phyloP scores from a whole-genome alignment of 2,113 vertebrate genomes.

The Okapia johnstoni region DNA sequence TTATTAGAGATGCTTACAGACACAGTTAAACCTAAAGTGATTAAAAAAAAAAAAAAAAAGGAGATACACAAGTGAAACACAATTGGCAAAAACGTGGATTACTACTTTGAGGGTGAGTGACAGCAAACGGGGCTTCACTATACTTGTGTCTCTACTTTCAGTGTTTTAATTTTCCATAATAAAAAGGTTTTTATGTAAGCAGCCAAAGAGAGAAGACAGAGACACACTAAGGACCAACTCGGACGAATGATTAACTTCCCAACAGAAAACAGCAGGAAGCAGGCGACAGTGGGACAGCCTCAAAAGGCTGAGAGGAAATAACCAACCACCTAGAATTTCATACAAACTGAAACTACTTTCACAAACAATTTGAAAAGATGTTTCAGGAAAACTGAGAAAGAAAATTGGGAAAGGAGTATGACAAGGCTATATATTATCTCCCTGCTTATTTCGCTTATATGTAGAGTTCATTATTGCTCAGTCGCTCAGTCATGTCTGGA shows the following conservation, averaged over 20 bases:
- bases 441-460: neutral
- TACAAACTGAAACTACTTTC: neutral
- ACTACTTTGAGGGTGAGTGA: neutral
- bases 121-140: rapidly evolving
- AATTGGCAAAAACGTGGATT: too few species aligned
- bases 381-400: neutral
- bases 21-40: neutral
- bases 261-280: neutral
- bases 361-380: neutral
- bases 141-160: neutral
- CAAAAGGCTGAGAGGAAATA: neutral
- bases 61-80: neutral
- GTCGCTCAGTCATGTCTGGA: neutral
- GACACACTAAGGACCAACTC: neutral
- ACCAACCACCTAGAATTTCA: neutral
- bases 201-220: neutral
- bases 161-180: neutral
- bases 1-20: neutral
- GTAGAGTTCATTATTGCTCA: neutral
- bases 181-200: neutral
- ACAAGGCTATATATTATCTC: neutral
- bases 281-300: neutral
- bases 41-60: neutral
- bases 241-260: neutral
- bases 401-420: neutral